These are phyloP conservation scores for Eueremaeus valkanovi DNA, from an alignment of 2,888 invertebrate genomes.

Conservation along the genomic window DNA sequence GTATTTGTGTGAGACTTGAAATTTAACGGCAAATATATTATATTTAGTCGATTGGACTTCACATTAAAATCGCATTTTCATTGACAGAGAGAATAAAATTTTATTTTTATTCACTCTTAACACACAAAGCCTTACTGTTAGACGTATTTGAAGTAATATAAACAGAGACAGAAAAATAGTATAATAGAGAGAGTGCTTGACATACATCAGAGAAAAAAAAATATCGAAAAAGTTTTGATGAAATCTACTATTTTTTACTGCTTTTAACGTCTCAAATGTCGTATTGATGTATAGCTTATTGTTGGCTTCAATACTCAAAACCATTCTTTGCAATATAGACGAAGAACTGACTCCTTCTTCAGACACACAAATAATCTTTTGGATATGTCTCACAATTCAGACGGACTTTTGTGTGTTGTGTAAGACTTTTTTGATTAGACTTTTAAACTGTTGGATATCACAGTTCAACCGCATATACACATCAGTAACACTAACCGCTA, in stretches of 20 bases:
- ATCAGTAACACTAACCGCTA: not conserved
- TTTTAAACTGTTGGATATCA: conserved; percentile 1
- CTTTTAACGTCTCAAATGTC: conserved; percentile 30
- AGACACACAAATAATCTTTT: not conserved
- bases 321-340: not conserved
- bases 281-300: conserved; percentile 24
- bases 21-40: too few species aligned
- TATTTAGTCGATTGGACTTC: too few species aligned
- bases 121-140: too few species aligned
- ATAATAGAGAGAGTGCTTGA: not conserved
- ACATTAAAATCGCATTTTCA: too few species aligned
- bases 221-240: conserved; percentile 23
- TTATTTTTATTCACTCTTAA: too few species aligned
- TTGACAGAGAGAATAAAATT: too few species aligned
- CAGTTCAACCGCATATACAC: not conserved
- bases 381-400: not conserved
- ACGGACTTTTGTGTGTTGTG: not conserved
- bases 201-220: not conserved
- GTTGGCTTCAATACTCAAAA: not conserved
- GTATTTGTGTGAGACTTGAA: too few species aligned
- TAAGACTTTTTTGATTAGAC: conserved; percentile 19
- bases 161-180: not conserved
- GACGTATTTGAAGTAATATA: not conserved
- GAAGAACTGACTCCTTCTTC: not conserved
- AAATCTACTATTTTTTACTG: conserved; percentile 4